Evolutionary conservation across 1,140 invertebrate genomes (phyloP), one percentile per base, ranked within the genome.

Genomic region (Meloidogyne hapla): DNA sequence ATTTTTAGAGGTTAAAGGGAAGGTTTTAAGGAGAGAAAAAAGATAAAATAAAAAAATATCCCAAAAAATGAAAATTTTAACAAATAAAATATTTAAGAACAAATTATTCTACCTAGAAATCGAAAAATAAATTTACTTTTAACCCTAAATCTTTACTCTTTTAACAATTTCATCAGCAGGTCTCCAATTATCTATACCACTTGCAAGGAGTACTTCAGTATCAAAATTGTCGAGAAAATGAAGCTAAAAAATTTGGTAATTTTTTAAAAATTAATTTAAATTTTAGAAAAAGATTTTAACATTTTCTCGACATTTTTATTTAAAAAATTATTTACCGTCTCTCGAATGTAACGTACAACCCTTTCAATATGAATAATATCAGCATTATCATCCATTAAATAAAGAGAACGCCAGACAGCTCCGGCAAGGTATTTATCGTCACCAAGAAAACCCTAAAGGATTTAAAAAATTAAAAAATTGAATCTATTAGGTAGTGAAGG

Each of bases 321-420:
- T 10, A 65, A 62, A 67, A 69, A 80, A 28, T 28, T 33, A 6
- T 8, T 72, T 74, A 80, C 79, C n/a, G 80, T 82, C 18, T 74
- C 45, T 45, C 79, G 45, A 4, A 82, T 71, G 63, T 80, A 80
- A 5, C 69, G 56, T 5, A 80, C 79, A 33, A 79, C 79, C 10
- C 56, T 70, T 56, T 77, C 72, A 23, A 80, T 33, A 61, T 75
- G 45, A 21, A 73, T 70, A 23, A 80, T 77, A 45, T 80, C 79
- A 56, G 74, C 38, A 15, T 73, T 21, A 25, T 26, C 12, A 25
- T 62, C 25, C 10, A 33, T 25, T 25, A 80, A 42, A 63, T 77
- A 80, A 23, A 80, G 40, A 74, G 80, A 69, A 15, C 79, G 61
- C 79, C 79, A 80, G 25, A 80, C 38, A 42, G 79, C 79, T 9